phyloP scores from a whole-genome alignment of 2,888 invertebrate species.

The Dione vanillae region DNA sequence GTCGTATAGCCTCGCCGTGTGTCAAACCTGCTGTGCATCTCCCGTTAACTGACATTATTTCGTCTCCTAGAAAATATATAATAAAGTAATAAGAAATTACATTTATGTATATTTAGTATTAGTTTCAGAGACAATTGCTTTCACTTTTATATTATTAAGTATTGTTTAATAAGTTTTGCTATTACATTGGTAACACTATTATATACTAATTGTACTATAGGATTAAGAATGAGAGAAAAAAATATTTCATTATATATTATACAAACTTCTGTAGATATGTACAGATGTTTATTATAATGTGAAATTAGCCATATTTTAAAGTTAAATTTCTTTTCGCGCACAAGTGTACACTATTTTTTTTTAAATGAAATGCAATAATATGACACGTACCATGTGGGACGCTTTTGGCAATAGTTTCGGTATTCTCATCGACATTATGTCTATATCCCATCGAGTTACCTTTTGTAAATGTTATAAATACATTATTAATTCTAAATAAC shows the following conservation, averaged over 20 bases:
- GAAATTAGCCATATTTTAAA: not conserved
- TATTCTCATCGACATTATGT: no score
- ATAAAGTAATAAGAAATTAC: not conserved
- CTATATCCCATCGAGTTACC: no score
- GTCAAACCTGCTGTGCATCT: conserved; percentile 90
- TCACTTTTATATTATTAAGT: not conserved
- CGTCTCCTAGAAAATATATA: conserved; percentile 87
- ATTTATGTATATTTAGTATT: not conserved
- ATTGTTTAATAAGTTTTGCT: not conserved
- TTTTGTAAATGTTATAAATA: no score
- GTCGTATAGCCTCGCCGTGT: conserved; percentile 90
- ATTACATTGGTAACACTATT: not conserved
- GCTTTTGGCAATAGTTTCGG: no score
- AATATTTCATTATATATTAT: not conserved
- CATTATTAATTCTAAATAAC: no score
- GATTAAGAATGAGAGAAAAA: not conserved
- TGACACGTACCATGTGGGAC: no score
- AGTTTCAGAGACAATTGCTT: not conserved
- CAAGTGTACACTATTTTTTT: no score
- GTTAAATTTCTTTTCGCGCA: no score
- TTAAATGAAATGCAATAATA: no score
- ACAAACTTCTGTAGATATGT: not conserved
- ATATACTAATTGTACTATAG: not conserved
- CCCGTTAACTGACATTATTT: conserved; percentile 92
- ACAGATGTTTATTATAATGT: not conserved